Base-by-base conservation (phyloP, 2,888 invertebrate genomes). In the Nephrotoma appendiculata region DNA sequence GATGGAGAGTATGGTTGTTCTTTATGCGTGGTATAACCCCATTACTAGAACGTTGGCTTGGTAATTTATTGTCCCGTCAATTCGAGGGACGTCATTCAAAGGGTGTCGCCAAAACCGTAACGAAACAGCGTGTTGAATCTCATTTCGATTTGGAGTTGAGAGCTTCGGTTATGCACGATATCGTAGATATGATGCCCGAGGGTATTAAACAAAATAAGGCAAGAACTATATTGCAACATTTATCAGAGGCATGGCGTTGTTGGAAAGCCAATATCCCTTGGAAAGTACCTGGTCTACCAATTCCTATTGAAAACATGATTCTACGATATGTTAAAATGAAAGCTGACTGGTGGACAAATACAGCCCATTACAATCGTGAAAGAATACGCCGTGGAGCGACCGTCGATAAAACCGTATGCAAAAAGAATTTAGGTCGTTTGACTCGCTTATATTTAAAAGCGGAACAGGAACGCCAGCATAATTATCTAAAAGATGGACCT, bases 181-280 rank as follows among this genome's bases (percentile, higher is more conserved):
- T 99, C 88, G 96, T 99, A n/a, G 99, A 99, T 90, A 99, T 99
- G 99, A 99, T 99, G 99, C 99, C 99, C 0, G 99, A 99, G 92
- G 99, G 99, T 88, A 99, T 99, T 91, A 99, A 99, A 90, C 99
- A 99, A 92, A 99, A 99, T 92, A 99, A 99, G 92, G 99, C 99
- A 0, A 94, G 99, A 89, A 99, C 99, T 3, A 99, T 99, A 89
- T 93, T 99, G 89, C 99, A 99, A 91, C 99, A 99, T 93, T 93
- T 99, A 88, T 98, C 98, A 44, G 99, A 99, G 92, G 99, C 99
- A 0, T 99, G 99, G 99, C 93, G 99, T 87, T 99, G 99, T 92
- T 99, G 99, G 99, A 99, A 99, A 91, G 99, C 99, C 0, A 99
- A 99, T 91, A 99, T 99, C 89, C 99, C 99, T 0, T 99, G 99